Conservation (phyloP, 2,797 vertebrate genomes). For the Podarcis lilfordi region DNA sequence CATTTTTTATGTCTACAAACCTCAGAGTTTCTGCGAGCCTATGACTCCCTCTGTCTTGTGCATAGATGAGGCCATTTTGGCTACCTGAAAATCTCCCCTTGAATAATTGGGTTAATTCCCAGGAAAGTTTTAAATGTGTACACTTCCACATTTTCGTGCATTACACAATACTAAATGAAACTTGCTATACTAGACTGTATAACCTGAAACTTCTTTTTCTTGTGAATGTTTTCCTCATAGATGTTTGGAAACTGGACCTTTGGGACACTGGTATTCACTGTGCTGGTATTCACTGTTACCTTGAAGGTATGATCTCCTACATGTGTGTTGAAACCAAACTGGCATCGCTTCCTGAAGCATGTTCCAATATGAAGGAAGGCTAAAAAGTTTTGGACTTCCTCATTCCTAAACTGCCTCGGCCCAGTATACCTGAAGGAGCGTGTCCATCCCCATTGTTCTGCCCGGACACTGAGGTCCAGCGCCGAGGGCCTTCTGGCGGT, state of each 20-base stretch:
- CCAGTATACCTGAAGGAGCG: too few relatives aligned
- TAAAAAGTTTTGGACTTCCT: neutral
- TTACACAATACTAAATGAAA: neutral
- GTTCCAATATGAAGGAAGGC: neutral
- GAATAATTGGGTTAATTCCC: neutral
- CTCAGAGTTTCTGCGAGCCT: neutral
- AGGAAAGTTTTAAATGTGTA: slow-evolving; percentile 9
- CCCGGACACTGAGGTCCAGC: too few relatives aligned
- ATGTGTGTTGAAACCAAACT: neutral
- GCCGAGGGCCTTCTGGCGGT: too few relatives aligned
- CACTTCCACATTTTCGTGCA: neutral
- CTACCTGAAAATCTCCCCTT: neutral
- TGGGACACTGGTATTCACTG: slow-evolving; percentile 95
- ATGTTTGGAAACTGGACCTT: slow-evolving; percentile 99
- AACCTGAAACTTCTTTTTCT: slow-evolving; percentile 15
- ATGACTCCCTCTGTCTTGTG: neutral
- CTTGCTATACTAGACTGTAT: neutral
- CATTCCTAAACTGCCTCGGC: too few relatives aligned
- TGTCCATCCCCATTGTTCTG: too few relatives aligned
- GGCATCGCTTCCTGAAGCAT: neutral
- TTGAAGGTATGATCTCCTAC: slow-evolving; percentile 86
- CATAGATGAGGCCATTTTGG: neutral
- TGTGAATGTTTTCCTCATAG: slow-evolving; percentile 72
- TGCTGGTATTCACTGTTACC: slow-evolving; percentile 95
- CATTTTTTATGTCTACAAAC: neutral